Conservation (phyloP, 2,113 vertebrate genomes). For the Sorex araneus region DNA sequence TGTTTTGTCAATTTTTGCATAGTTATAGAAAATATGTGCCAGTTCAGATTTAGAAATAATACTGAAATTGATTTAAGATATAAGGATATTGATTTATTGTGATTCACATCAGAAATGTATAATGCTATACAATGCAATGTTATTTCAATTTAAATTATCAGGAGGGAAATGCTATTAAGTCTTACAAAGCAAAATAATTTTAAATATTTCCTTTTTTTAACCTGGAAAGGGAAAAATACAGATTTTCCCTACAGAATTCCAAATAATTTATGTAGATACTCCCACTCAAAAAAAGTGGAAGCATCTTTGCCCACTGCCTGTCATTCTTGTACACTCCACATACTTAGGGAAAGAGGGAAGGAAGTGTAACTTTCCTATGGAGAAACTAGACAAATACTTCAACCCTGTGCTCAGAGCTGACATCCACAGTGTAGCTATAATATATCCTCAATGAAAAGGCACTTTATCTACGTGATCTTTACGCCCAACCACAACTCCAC, state of each 20-base stretch:
- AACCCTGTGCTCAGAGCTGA: too few species aligned
- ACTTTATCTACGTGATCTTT: too few species aligned
- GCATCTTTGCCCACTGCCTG: not conserved
- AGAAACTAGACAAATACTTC: not conserved
- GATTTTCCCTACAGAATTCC: not conserved
- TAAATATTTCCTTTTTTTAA: conserved; percentile 28
- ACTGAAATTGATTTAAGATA: not conserved
- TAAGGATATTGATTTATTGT: not conserved
- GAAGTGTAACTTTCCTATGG: not conserved
- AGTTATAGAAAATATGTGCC: not conserved
- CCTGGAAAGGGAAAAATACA: conserved; percentile 1
- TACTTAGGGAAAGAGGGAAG: not conserved
- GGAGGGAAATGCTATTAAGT: not conserved
- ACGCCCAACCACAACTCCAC: too few species aligned
- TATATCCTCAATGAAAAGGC: too few species aligned
- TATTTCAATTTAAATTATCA: not conserved
- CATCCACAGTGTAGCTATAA: too few species aligned
- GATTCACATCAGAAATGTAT: not conserved
- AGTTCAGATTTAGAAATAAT: conserved; percentile 17
- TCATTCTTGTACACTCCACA: not conserved
- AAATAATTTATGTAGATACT: not conserved
- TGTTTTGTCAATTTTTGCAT: not conserved
- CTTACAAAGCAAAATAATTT: not conserved
- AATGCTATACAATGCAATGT: not conserved
- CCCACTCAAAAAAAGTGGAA: not conserved